Base-by-base conservation (phyloP, 2,888 invertebrate species). In the Temnothorax unifasciatus region DNA sequence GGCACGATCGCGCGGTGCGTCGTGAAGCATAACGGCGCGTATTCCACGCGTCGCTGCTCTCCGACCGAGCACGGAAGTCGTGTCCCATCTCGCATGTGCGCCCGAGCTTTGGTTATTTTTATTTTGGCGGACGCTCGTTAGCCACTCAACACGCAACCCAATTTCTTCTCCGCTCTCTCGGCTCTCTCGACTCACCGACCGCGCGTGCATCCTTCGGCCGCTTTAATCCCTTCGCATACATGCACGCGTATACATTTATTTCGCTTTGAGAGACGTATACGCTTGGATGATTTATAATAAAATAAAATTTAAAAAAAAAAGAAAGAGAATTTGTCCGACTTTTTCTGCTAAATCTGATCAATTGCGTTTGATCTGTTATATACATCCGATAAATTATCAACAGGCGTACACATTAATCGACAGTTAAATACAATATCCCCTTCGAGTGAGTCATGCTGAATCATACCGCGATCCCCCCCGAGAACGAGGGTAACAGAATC, bases 71-170 rank as follows among this genome's bases (percentile, higher is more conserved):
- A 47, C 79, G 79, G 79, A 81, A 81, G 79, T 79, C 59, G 73
- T 13, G 71, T 71, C 57, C 44, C 79, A 71, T 79, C 79, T 73
- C 34, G 59, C 79, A 44, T 77, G 69, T 69, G 57, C 81, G 61
- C 50, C 47, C 29, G 25, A 29, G 71, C 74, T 54, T 84, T 75
- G 77, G 77, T 77, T 83, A 25, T 59, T 85, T 52, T 85, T 61
- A 84, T 86, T 86, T 52, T 41, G 25, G 63, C 57, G 59, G 64
- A 82, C 76, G 83, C 79, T 89, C 84, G 81, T 90, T 87, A 90
- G 63, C 85, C 75, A 84, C 69, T 71, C 61, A 82, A 68, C 82
- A 61, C 71, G 66, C 81, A 82, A 90, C 88, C 85, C 77, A 86
- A 87, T 88, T 85, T 81, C 85, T 66, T 61, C 77, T 73, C 75